Base-by-base conservation (phyloP, 2,113 vertebrate species). In the Electrona antarctica region DNA sequence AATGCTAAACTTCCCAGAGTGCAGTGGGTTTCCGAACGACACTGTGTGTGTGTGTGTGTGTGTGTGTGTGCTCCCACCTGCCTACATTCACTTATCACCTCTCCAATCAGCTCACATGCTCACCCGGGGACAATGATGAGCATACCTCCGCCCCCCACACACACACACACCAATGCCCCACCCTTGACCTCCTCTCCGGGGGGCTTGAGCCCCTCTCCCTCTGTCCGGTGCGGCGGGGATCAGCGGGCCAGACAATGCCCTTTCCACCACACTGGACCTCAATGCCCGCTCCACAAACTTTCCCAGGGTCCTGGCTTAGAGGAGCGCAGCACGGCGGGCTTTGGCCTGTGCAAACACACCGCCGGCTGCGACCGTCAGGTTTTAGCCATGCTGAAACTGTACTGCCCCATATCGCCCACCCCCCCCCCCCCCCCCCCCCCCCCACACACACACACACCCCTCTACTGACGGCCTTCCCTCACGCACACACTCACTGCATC, bases 291-390 rank as follows among this genome's bases (percentile, higher is more conserved):
- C 83, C 83, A 85, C 69, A 91, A 93, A 93, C 93, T 92, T 94
- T 94, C 92, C 93, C 93, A 94, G 88, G 90, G 81, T 52, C 78
- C 47, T 58, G 86, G 93, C 91, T 93, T 93, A 93, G 87, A 82
- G 74, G 71, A 78, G 80, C 73, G 60, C 74, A 89, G 57, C 64
- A 64, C 69, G 70, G 60, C 74, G 81, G 92, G 92, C 91, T 93
- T 93, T 92, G 80, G 75, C 11, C 82, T 85, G 59, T 91, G 71
- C 76, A 90, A 92, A 92, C 92, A 92, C 67, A 79, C 73, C 15
- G 74, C 74, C 72, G 75, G 68, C 78, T 67, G 73, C 64, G 71
- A 72, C 74, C 69, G 80, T 68, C 83, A 82, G 83, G 80, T 83
- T 76, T 68, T 50, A 60, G 79, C 70, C 33, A 6, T 41, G 33